Base-by-base conservation (phyloP, 2,888 invertebrate species). In the Euproctis similis region DNA sequence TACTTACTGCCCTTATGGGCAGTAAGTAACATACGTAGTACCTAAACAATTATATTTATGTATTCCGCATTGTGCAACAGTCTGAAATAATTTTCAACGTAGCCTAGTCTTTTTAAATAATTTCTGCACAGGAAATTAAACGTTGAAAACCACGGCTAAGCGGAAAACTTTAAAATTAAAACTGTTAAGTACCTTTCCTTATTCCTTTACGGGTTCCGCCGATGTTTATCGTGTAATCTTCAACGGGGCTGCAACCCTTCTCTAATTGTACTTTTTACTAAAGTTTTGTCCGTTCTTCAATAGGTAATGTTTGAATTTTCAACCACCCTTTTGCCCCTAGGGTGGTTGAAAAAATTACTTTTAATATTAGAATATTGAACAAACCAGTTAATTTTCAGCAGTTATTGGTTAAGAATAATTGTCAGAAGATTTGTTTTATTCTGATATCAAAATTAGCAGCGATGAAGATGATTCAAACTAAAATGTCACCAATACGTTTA, bases 101-200 rank as follows among this genome's bases (percentile, higher is more conserved):
- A 49, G 55, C 55, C 68, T 61, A 73, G 66, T 68, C 61, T 61
- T 59, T 59, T 61, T 63, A 67, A 67, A 73, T 76, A 69, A 74
- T 73, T 72, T 65, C 65, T 57, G 49, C 42, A 37, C 57, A 75
- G 76, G 77, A 78, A 77, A 76, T 78, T 78, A 77, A 77, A 77
- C 73, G 66, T 61, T 68, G 69, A 67, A 60, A 58, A 58, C 66
- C 51, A 47, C 55, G 46, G 60, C 44, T 53, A 61, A 68, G 60
- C 63, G 63, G 65, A 52, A 70, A 77, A 72, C 62, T 74, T 74
- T 72, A 63, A 70, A 75, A 75, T 74, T 72, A 67, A 72, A 76
- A 76, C 65, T 69, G 66, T 67, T 62, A 58, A 66, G 65, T 65
- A 61, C 47, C 54, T 53, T 58, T 57, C 49, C 56, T 54, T 46